Percentiles rank a stretch among this genome's conserved stretches.
Evolutionary conservation across 1,140 invertebrate species (phyloP).

Genomic region (Drosophila kanapiae): DNA sequence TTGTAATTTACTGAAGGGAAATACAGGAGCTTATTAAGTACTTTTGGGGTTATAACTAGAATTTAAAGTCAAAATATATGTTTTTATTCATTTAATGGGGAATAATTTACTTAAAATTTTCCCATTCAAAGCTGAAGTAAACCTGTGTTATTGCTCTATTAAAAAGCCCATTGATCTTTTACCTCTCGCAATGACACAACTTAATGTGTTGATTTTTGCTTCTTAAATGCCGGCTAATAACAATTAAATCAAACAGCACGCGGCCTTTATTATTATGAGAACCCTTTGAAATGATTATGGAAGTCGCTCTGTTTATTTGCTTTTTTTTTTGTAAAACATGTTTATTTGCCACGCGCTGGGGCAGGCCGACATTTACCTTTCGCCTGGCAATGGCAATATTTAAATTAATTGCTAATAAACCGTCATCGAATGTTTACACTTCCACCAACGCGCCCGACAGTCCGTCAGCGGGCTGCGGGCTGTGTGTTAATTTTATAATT

Average conservation of each 20-base stretch:
- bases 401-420: constrained; percentile 80
- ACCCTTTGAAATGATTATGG: constrained; percentile 22
- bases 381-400: constrained; percentile 63
- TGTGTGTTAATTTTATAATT: constrained; percentile 36
- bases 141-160: background rate
- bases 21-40: background rate
- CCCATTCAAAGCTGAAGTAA: background rate
- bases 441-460: constrained; percentile 46
- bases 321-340: constrained; percentile 29
- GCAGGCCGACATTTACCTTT: constrained; percentile 49
- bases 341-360: constrained; percentile 66
- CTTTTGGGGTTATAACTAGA: too few species aligned
- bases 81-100: background rate
- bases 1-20: constrained; percentile 1
- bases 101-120: background rate
- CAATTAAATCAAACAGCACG: constrained; percentile 7
- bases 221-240: background rate
- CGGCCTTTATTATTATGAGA: constrained; percentile 6
- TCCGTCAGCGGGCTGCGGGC: constrained; percentile 19
- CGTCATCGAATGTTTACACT: constrained; percentile 65
- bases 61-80: background rate
- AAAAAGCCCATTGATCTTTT: background rate
- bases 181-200: background rate
- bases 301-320: constrained; percentile 10
- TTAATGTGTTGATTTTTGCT: constrained; percentile 9